phyloP scores from a whole-genome alignment of 2,888 invertebrate genomes.

The Leucophenga maculata region DNA sequence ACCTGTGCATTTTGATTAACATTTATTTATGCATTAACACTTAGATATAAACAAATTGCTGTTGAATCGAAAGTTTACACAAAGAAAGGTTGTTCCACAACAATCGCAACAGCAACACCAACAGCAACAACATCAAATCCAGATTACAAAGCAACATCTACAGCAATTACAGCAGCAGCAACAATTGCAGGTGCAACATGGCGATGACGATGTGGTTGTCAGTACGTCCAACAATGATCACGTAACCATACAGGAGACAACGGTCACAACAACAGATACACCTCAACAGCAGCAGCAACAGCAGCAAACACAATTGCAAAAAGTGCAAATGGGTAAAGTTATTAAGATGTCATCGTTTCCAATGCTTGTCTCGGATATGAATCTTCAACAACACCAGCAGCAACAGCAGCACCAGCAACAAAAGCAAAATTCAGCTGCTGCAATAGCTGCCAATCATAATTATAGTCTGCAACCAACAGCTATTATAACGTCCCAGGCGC shows the following conservation, averaged over 20 bases:
- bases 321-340: constrained; percentile 66
- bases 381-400: constrained; percentile 53
- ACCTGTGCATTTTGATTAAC: constrained; percentile 4
- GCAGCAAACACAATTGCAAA: constrained; percentile 57
- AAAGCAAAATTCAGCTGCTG: constrained; percentile 66
- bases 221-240: constrained; percentile 44
- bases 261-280: constrained; percentile 43
- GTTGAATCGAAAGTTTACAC: constrained; percentile 67
- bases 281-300: constrained; percentile 48
- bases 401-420: constrained; percentile 51
- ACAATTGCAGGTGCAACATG: constrained; percentile 56
- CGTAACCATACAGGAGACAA: constrained; percentile 45
- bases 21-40: constrained; percentile 30
- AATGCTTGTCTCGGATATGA: constrained; percentile 68
- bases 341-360: constrained; percentile 70
- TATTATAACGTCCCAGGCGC: constrained; percentile 66
- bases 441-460: constrained; percentile 71
- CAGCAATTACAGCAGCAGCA: constrained; percentile 52
- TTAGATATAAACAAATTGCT: constrained; percentile 69
- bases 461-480: constrained; percentile 71
- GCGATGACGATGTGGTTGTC: constrained; percentile 59
- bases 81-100: constrained; percentile 66
- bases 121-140: constrained; percentile 63
- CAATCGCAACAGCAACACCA: constrained; percentile 48
- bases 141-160: constrained; percentile 62